Conservation (phyloP, 2,888 invertebrate species). For the Tetranychus piercei region DNA sequence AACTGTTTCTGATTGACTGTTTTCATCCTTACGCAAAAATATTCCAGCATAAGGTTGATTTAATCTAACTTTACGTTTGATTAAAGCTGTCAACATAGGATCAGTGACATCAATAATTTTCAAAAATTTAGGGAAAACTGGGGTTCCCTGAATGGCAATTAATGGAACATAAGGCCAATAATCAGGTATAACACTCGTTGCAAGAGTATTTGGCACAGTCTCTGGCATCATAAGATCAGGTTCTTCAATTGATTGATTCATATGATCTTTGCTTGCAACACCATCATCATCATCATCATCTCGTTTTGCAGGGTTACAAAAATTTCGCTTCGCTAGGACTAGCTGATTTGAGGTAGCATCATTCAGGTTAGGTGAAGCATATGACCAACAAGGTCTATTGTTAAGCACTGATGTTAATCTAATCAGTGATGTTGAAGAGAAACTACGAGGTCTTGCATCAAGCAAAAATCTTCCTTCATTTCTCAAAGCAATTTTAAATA, state of each 20-base stretch:
- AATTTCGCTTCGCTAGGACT: not conserved
- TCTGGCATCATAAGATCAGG: not conserved
- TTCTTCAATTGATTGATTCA: not conserved
- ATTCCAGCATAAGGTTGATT: constrained; percentile 95
- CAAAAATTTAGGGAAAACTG: constrained; percentile 92
- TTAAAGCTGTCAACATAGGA: constrained; percentile 55
- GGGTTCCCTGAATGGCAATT: constrained; percentile 78
- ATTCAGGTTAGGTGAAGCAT: no score
- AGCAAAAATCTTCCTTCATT: no score
- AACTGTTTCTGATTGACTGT: constrained; percentile 66
- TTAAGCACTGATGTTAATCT: no score
- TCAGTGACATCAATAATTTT: constrained; percentile 61
- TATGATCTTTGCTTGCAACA: not conserved
- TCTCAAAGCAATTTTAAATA: no score
- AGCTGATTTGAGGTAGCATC: no score
- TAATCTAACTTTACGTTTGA: constrained; percentile 76
- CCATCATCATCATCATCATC: constrained; percentile 3
- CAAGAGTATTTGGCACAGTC: constrained; percentile 10
- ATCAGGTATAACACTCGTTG: constrained; percentile 52
- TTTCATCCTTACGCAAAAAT: constrained; percentile 78
- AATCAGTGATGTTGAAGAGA: no score
- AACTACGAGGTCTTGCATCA: no score
- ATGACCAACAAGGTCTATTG: no score
- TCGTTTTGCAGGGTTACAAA: not conserved
- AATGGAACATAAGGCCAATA: constrained; percentile 90